Percentiles rank a stretch among this genome's conserved stretches.
Conservation (phyloP, 2,797 vertebrate species). For the Arnoldichthys spilopterus region DNA sequence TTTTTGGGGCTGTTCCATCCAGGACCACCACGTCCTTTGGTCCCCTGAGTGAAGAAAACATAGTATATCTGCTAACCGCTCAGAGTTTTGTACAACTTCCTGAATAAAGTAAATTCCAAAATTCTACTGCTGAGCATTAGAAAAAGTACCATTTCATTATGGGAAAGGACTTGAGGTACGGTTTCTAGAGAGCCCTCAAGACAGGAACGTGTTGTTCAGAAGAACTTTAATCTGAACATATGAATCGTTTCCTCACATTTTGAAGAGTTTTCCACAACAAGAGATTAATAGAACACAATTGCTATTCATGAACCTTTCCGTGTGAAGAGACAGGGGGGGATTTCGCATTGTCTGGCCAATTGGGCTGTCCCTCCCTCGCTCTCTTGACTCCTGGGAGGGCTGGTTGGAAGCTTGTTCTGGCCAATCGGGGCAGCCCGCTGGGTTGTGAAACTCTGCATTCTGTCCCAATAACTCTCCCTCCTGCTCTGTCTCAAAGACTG, state of each 20-base stretch:
- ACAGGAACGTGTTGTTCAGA: neutral
- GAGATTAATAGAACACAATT: conserved; percentile 64
- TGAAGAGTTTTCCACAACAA: conserved; percentile 54
- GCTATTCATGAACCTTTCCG: conserved; percentile 73
- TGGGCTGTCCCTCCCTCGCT: conserved; percentile 62
- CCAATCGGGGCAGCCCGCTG: conserved; percentile 78
- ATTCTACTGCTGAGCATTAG: too few relatives aligned
- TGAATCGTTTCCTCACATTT: conserved; percentile 56
- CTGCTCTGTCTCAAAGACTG: conserved; percentile 87
- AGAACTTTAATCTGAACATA: conserved; percentile 39
- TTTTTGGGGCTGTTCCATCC: conserved; percentile 61
- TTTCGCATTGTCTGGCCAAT: conserved; percentile 62
- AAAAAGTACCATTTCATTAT: too few relatives aligned
- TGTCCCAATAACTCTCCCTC: conserved; percentile 84
- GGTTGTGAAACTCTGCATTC: conserved; percentile 91
- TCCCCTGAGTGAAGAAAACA: conserved; percentile 67
- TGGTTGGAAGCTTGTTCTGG: conserved; percentile 86
- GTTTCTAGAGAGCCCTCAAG: neutral
- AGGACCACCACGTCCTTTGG: conserved; percentile 72
- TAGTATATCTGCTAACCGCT: conserved; percentile 56
- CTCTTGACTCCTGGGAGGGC: conserved; percentile 77
- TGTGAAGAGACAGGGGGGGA: conserved; percentile 54
- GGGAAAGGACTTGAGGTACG: neutral
- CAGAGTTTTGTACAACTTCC: too few relatives aligned
- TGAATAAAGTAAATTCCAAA: too few relatives aligned